A percentile compares a stretch with the other conserved stretches of the same genome.
These are phyloP conservation scores for Heliconius sara DNA, from an alignment of 2,888 invertebrate species.

Conservation along the genomic window DNA sequence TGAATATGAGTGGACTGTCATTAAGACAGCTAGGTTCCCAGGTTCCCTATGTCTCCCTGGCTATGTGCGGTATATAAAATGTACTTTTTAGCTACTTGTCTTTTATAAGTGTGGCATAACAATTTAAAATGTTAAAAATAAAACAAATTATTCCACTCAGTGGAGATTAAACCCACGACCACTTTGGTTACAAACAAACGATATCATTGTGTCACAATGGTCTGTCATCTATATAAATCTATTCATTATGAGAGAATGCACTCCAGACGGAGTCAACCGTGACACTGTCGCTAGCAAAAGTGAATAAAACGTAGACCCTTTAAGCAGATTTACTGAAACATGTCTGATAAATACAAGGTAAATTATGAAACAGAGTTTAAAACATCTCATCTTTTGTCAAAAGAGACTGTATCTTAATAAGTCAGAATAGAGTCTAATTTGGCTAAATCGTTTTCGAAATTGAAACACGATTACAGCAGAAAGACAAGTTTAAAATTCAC, in stretches of 20 bases:
- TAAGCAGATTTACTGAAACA: constrained; percentile 36
- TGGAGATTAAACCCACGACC: background rate
- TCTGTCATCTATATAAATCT: background rate
- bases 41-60: background rate
- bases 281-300: constrained; percentile 4
- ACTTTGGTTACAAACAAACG: background rate
- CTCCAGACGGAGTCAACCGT: constrained; percentile 4
- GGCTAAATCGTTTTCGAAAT: background rate
- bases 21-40: background rate
- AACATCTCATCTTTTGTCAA: background rate
- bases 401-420: background rate
- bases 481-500: constrained; percentile 38
- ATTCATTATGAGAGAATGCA: background rate
- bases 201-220: background rate
- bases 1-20: background rate
- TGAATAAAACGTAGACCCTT: constrained; percentile 35
- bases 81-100: too few species aligned
- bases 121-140: too few species aligned
- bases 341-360: constrained; percentile 37
- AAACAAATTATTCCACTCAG: too few species aligned
- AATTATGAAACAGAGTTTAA: constrained; percentile 36
- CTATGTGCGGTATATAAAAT: background rate
- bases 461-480: constrained; percentile 32
- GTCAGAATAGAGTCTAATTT: background rate
- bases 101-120: too few species aligned